Evolutionary conservation across 2,113 vertebrate genomes (phyloP).

Genomic region (Grus americana): DNA sequence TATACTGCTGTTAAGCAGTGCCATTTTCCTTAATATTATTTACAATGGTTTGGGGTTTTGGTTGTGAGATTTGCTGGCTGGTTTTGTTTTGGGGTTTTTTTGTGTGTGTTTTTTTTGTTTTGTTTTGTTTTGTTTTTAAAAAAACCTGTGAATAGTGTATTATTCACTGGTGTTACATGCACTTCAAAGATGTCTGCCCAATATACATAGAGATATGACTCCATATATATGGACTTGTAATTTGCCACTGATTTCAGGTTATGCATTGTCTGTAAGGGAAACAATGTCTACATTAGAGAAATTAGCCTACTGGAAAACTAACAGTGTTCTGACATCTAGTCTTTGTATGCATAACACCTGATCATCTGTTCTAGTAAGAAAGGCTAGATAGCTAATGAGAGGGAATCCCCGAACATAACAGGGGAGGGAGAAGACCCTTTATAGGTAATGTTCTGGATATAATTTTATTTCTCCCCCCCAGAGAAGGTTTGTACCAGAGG

Average conservation of each 20-base stretch:
- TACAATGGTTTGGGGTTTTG: background rate
- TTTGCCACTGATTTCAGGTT: background rate
- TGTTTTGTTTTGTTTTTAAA: background rate
- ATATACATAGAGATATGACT: background rate
- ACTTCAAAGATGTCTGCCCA: background rate
- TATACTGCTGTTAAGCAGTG: background rate
- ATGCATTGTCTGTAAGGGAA: background rate
- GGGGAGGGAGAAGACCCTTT: background rate
- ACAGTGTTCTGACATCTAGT: accelerated
- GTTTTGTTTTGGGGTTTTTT: too few relatives aligned
- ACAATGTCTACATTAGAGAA: background rate
- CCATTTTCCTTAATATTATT: background rate
- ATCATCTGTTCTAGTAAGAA: background rate
- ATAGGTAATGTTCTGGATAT: background rate
- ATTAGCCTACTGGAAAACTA: background rate
- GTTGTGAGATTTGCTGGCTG: background rate
- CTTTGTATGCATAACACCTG: accelerated
- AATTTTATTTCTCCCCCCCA: background rate
- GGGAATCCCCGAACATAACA: background rate
- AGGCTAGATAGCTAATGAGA: background rate
- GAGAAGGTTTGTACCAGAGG: background rate
- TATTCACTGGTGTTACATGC: background rate
- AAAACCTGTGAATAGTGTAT: background rate
- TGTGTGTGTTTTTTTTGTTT: too few relatives aligned
- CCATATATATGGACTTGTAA: background rate